phyloP scores from a whole-genome alignment of 2,888 invertebrate species.

The Eupithecia centaureata region DNA sequence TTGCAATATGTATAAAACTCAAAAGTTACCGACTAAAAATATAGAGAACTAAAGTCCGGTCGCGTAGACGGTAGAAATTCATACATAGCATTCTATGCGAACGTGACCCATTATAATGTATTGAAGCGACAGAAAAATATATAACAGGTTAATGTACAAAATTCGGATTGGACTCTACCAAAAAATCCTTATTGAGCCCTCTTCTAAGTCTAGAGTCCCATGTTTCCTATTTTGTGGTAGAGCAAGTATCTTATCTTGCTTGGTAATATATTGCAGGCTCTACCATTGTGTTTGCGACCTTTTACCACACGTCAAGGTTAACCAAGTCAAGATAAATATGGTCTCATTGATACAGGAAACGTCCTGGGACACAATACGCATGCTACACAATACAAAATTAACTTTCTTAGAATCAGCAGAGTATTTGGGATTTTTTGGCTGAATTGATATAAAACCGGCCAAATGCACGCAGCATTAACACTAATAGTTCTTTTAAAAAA shows the following conservation, averaged over 20 bases:
- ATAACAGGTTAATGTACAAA: no score
- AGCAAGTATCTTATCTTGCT: slow-evolving; percentile 5
- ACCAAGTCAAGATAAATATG: neutral
- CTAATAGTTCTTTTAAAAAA: no score
- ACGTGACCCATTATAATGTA: no score
- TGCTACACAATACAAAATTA: neutral
- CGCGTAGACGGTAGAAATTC: no score
- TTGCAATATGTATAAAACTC: no score
- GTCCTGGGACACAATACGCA: neutral
- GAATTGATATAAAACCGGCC: neutral
- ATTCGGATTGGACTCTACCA: no score
- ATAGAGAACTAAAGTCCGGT: no score
- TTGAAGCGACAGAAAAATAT: no score
- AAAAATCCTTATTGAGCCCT: no score
- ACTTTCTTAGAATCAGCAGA: neutral
- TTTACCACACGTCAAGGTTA: slow-evolving; percentile 2
- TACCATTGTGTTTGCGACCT: slow-evolving; percentile 5
- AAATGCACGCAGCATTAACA: neutral
- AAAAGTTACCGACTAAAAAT: no score
- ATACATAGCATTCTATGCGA: no score
- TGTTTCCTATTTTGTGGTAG: neutral
- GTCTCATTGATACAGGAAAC: slow-evolving; percentile 3
- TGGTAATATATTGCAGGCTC: slow-evolving; percentile 9
- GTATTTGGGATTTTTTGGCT: neutral
- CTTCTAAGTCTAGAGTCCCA: neutral